These are phyloP conservation scores for Hiodon tergisus DNA, from an alignment of 2,113 vertebrate genomes.

Conservation along the genomic window DNA sequence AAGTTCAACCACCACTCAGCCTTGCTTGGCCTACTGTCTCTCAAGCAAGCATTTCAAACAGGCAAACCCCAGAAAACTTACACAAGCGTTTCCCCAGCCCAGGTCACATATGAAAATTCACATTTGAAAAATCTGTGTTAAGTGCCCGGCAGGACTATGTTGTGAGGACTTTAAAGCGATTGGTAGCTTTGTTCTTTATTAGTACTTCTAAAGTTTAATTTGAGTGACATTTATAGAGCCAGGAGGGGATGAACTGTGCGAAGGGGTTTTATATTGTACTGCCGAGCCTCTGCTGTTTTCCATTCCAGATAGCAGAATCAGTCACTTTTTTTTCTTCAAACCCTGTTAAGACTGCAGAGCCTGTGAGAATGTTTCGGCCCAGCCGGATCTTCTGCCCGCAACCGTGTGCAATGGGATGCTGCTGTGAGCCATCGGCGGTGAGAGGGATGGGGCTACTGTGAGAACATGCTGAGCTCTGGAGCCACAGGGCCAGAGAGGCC, in stretches of 20 bases:
- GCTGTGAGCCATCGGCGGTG: constrained; percentile 40
- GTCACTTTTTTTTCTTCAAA: not conserved
- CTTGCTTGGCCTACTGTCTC: no score
- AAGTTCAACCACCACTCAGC: no score
- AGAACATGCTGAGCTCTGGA: constrained; percentile 54
- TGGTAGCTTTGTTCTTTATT: constrained; percentile 40
- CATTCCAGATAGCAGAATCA: not conserved
- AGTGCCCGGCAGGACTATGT: not conserved
- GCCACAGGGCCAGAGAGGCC: constrained; percentile 60
- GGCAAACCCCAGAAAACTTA: no score
- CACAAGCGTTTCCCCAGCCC: no score
- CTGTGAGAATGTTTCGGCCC: constrained; percentile 54
- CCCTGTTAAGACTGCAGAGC: constrained; percentile 52
- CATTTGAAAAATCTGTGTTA: not conserved
- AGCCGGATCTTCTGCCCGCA: constrained; percentile 48
- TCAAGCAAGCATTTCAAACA: not conserved
- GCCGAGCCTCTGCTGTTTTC: not conserved
- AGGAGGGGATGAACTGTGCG: not conserved
- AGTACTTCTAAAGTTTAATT: constrained; percentile 34
- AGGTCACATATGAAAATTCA: no score
- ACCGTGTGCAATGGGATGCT: constrained; percentile 55
- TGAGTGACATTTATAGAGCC: constrained; percentile 35
- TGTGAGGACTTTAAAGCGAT: constrained; percentile 24
- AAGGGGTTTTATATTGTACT: not conserved
- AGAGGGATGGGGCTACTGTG: constrained; percentile 41